phyloP scores from a whole-genome alignment of 2,113 vertebrate genomes.

The Damaliscus lunatus region DNA sequence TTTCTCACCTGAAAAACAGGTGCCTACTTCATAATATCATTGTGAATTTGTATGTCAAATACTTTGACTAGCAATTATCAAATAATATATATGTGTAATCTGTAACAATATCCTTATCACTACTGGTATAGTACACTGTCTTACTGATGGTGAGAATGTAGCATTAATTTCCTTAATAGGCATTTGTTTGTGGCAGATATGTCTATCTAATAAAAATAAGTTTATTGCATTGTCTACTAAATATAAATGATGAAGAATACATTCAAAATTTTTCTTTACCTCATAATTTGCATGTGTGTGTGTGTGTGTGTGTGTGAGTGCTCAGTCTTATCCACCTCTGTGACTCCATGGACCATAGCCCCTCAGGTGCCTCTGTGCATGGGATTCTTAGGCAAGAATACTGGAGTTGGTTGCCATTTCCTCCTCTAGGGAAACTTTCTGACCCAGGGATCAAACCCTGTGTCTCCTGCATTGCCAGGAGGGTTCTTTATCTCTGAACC shows the following conservation, averaged over 20 bases:
- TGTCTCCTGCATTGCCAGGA: neutral
- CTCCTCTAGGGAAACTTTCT: neutral
- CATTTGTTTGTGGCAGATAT: neutral
- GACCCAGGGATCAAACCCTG: neutral
- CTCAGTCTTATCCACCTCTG: neutral
- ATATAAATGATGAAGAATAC: neutral
- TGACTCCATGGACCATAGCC: neutral
- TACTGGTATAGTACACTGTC: neutral
- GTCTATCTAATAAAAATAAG: neutral
- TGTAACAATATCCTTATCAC: neutral
- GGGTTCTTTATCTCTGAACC: neutral
- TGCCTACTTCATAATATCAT: neutral
- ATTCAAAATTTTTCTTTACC: neutral
- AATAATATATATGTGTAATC: neutral
- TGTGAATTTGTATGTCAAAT: neutral
- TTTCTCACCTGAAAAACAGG: neutral
- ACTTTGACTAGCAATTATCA: neutral
- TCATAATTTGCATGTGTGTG: accelerated
- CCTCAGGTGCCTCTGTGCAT: neutral
- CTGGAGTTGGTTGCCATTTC: neutral
- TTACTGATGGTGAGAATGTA: neutral
- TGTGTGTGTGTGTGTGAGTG: neutral
- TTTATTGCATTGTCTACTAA: neutral
- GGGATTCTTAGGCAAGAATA: neutral
- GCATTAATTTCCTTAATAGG: neutral